These are phyloP conservation scores for Agrotis puta DNA, from an alignment of 2,888 invertebrate genomes.

Conservation along the genomic window DNA sequence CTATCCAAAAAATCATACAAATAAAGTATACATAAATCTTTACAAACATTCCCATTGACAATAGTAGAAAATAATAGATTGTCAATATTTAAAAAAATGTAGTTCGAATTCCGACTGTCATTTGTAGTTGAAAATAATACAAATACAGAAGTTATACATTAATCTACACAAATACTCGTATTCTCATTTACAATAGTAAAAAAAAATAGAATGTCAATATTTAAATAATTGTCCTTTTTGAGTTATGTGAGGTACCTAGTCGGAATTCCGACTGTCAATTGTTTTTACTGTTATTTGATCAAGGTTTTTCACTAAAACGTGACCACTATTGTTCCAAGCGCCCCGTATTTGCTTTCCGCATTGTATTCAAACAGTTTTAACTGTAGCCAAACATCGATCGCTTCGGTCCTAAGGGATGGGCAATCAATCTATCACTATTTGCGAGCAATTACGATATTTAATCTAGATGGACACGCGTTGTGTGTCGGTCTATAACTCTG, in stretches of 20 bases:
- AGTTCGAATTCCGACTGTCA: neutral
- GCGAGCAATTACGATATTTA: conserved; percentile 53
- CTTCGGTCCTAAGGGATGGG: conserved; percentile 32
- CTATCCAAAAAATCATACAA: too few relatives aligned
- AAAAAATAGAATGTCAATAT: too few relatives aligned
- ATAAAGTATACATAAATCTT: too few relatives aligned
- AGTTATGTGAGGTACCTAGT: neutral
- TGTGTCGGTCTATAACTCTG: conserved; percentile 36
- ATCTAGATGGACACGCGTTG: conserved; percentile 37
- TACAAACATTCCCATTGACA: too few relatives aligned
- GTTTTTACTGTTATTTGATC: neutral
- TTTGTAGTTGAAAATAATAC: too few relatives aligned
- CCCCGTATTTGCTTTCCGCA: conserved; percentile 14
- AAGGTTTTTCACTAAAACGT: conserved; percentile 14
- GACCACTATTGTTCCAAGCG: neutral
- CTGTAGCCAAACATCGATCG: conserved; percentile 24
- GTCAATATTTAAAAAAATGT: too few relatives aligned
- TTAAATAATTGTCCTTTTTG: neutral
- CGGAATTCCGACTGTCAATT: neutral
- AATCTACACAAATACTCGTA: too few relatives aligned
- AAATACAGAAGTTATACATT: too few relatives aligned
- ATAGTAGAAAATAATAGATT: too few relatives aligned
- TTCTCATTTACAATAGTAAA: too few relatives aligned
- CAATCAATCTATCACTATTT: conserved; percentile 56
- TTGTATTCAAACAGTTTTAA: conserved; percentile 23